Percentiles rank a stretch among this genome's conserved stretches.
phyloP scores from a whole-genome alignment of 2,113 vertebrate genomes.

The Oncorhynchus masou region DNA sequence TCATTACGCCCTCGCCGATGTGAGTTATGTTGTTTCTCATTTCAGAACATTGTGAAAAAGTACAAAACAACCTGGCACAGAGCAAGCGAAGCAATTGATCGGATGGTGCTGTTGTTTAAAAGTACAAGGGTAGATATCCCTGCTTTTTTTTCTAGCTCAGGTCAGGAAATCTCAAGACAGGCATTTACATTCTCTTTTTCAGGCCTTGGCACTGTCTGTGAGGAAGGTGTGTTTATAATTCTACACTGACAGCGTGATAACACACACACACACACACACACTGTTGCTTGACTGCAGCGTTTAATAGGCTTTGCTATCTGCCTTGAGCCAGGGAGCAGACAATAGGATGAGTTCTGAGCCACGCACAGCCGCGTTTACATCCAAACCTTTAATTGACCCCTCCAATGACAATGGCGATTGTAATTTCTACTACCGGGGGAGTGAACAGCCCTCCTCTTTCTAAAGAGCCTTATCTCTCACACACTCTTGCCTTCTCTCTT shows the following conservation, averaged over 20 bases:
- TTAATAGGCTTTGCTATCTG: slow-evolving; percentile 45
- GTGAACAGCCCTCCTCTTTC: neutral
- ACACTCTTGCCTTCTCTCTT: slow-evolving; percentile 23
- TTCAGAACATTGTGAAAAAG: neutral
- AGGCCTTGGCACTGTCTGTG: neutral
- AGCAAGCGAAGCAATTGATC: too few relatives aligned
- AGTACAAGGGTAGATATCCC: neutral
- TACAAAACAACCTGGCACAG: neutral
- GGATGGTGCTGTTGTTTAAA: neutral
- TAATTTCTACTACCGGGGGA: neutral
- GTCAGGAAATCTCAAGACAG: neutral
- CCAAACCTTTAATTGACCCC: slow-evolving; percentile 50
- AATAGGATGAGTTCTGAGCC: slow-evolving; percentile 41
- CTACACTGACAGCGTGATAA: neutral
- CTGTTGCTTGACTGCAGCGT: neutral
- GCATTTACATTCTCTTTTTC: neutral
- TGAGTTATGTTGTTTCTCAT: neutral
- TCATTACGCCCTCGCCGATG: neutral
- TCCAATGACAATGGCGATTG: slow-evolving; percentile 41
- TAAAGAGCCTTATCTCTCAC: slow-evolving; percentile 5
- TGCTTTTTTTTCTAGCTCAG: neutral
- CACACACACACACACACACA: neutral
- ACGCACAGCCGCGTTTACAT: slow-evolving; percentile 33
- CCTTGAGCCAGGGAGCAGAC: slow-evolving; percentile 28
- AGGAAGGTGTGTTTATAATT: neutral